phyloP scores from a whole-genome alignment of 2,888 invertebrate species.

The Halocaridina rubra region DNA sequence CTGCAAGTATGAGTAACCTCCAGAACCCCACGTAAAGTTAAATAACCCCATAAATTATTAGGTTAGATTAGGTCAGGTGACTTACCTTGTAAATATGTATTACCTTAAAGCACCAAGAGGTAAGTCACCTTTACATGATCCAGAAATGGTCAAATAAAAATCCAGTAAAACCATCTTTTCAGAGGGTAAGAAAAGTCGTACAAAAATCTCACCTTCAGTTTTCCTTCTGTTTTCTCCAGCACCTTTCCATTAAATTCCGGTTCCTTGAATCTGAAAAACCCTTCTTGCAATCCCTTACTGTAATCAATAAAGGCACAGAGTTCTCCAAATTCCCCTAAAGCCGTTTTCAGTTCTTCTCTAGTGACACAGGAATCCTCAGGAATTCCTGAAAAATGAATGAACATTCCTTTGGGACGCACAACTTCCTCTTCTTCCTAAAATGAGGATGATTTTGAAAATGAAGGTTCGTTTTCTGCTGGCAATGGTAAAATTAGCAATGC shows the following conservation, averaged over 20 bases:
- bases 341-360: slow-evolving; percentile 75
- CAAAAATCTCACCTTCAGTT: slow-evolving; percentile 44
- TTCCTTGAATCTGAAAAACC: slow-evolving; percentile 78
- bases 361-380: slow-evolving; percentile 77
- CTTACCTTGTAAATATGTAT: too few species aligned
- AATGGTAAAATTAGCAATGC: too few species aligned
- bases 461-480: too few species aligned
- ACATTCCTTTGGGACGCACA: slow-evolving; percentile 78
- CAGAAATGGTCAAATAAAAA: too few species aligned
- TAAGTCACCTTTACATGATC: too few species aligned
- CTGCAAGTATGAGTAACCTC: too few species aligned
- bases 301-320: slow-evolving; percentile 79
- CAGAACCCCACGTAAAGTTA: too few species aligned
- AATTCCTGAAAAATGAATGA: slow-evolving; percentile 78
- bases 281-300: slow-evolving; percentile 79
- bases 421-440: slow-evolving; percentile 1
- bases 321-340: slow-evolving; percentile 71
- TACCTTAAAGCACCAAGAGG: too few species aligned
- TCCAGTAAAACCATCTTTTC: too few species aligned
- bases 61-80: too few species aligned
- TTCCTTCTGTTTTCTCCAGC: slow-evolving; percentile 68
- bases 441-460: neutral
- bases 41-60: too few species aligned
- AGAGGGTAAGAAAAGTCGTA: too few species aligned
- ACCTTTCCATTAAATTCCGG: slow-evolving; percentile 77